phyloP scores from a whole-genome alignment of 2,888 invertebrate genomes.

The Allygus modestus region DNA sequence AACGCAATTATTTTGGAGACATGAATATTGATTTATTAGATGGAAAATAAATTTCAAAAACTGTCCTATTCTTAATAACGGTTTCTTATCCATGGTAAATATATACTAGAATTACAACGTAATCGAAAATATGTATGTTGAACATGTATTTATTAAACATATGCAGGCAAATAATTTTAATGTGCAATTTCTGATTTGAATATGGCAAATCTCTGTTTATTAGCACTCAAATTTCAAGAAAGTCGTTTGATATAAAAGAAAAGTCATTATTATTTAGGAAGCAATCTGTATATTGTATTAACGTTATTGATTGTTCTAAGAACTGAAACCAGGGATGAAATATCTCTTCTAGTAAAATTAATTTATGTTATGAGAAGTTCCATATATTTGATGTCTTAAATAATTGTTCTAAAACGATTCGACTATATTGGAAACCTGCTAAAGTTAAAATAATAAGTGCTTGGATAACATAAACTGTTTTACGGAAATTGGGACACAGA shows the following conservation, averaged over 20 bases:
- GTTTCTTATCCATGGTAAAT: too few species aligned
- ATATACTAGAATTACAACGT: too few species aligned
- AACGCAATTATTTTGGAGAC: too few species aligned
- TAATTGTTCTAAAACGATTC: background rate
- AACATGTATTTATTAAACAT: too few species aligned
- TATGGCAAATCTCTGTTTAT: constrained; percentile 24
- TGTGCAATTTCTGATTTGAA: constrained; percentile 26
- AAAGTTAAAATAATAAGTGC: constrained; percentile 33
- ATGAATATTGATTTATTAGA: too few species aligned
- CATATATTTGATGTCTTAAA: background rate
- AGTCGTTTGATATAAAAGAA: background rate
- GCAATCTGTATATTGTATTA: background rate
- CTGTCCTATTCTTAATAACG: too few species aligned
- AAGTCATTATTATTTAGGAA: background rate
- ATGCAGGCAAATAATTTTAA: constrained; percentile 15
- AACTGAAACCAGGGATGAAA: background rate
- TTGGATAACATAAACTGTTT: background rate
- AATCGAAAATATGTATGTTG: too few species aligned
- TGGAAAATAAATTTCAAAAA: too few species aligned
- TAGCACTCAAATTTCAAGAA: background rate
- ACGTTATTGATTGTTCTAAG: background rate
- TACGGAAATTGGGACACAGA: background rate
- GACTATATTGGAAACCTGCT: background rate
- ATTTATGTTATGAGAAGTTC: background rate
- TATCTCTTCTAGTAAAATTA: background rate